Base-by-base conservation (phyloP, 2,888 invertebrate species). In the Ptilodon capucinus region DNA sequence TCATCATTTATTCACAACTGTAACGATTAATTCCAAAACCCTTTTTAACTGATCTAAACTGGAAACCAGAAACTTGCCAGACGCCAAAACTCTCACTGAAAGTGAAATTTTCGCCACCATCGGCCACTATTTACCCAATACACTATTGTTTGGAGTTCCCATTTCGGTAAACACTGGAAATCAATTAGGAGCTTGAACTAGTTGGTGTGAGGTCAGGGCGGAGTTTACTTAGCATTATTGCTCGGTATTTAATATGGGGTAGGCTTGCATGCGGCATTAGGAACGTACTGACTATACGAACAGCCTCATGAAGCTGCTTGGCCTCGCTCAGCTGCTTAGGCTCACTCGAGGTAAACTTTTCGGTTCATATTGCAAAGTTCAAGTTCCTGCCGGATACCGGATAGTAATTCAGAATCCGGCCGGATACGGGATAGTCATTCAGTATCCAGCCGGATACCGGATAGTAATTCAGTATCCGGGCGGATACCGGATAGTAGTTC, bases 91-190 rank as follows among this genome's bases (percentile, higher is more conserved):
- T 30, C 34, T 11, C 9, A 13, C n/a, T 11, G 19, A 39, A 40
- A 45, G 6, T 17, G 39, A 56, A 46, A 53, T 56, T 43, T 53
- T 48, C 43, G 36, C 46, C 53, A 47, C 50, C 19, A 46, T 38
- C 40, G 11, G n/a, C 40, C 25, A 14, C 40, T 51, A 46, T 57
- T 57, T 55, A 46, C 53, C 23, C 38, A 54, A 60, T 40, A 40
- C 46, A 28, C 58, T 46, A 65, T 58, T 66, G 64, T 58, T 61
- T 54, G 38, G 46, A 52, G 46, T 51, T 53, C 52, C 52, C 47
- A 59, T 57, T 57, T 54, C 52, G 44, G 66, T 64, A 68, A 68
- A 70, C 69, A 69, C 64, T 64, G 69, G 57, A 66, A 69, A 69
- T 70, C 70, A 69, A 69, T 69, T 70, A 69, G 57, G 52, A 60